Conservation (phyloP, 2,797 vertebrate genomes). For the Aphelocoma californica region DNA sequence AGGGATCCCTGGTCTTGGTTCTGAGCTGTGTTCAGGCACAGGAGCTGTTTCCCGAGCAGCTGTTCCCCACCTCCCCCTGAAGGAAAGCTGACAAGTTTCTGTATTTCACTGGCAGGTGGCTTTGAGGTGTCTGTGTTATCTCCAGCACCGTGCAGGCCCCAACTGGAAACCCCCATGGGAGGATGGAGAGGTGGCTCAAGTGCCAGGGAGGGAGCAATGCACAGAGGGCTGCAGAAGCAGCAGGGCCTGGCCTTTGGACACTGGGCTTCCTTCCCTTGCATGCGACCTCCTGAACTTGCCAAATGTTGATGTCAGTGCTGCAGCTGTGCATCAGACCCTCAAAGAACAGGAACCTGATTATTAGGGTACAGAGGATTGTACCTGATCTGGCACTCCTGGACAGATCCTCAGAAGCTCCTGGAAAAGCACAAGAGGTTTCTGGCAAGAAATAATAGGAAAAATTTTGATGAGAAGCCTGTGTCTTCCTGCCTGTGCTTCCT, state of each 20-base stretch:
- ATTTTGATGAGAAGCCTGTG: background rate
- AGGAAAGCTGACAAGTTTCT: background rate
- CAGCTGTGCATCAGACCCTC: background rate
- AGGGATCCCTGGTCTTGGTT: background rate
- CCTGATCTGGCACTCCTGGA: background rate
- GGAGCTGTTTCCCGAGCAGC: background rate
- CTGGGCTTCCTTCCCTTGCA: background rate
- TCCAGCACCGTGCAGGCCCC: background rate
- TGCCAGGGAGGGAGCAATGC: background rate
- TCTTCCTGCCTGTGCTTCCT: background rate
- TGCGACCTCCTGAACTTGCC: background rate
- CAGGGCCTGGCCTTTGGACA: background rate
- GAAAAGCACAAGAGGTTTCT: background rate
- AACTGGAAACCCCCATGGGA: background rate
- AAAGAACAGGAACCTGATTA: background rate
- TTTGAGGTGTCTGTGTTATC: background rate
- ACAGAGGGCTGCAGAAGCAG: background rate
- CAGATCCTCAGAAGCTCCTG: background rate
- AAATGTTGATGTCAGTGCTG: background rate
- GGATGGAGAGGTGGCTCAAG: background rate
- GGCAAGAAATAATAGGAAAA: background rate
- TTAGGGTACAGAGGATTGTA: background rate
- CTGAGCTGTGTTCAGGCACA: background rate
- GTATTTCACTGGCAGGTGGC: background rate
- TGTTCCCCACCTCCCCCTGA: background rate